Base-by-base conservation (phyloP, 2,113 vertebrate genomes). In the Elgaria multicarinata region DNA sequence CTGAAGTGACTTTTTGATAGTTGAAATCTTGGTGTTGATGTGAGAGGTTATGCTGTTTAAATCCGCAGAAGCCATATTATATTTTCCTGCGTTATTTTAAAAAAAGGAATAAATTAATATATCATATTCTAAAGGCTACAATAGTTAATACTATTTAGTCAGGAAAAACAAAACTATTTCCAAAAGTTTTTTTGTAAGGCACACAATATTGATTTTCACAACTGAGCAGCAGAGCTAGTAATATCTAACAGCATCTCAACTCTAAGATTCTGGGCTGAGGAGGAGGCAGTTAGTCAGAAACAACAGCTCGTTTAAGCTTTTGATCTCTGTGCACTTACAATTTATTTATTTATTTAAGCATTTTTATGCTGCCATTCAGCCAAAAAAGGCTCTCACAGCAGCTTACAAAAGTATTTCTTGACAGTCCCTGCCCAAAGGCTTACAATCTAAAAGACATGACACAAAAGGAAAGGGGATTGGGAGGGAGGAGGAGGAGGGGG, bases 11-110 rank as follows among this genome's bases (percentile, higher is more conserved):
- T 88, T 97, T 89, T 97, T 97, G 90, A 97, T 95, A 53, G 85
- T 78, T 8, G 92, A 92, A 89, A 98, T 97, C 94, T 97, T 97
- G 0, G 3, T 79, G 83, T 96, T 97, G 87, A 97, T 86, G 55
- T 96, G 82, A 86, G 24, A 18, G 24, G 90, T 95, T 9, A 98
- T 85, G 0, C 87, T 81, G n/a, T 97, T 95, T 92, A 98, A 75
- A 20, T 93, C 91, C 2, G 92, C 26, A 26, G 85, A 88, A 0
- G 22, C 74, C 93, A 89, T 93, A 5, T 84, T 91, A 36, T 4
- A 33, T 36, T 67, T 89, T 53, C 46, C 46, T 78, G 62, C 24
- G n/a, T n/a, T n/a, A n/a, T n/a, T 66, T 79, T n/a, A 67, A 78
- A 53, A 53, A 6, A 12, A 9, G 66, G 26, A 46, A 12, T n/a